A percentile compares a stretch with the other conserved stretches of the same genome.
phyloP scores from a whole-genome alignment of 2,888 invertebrate species.

The Agonum fuliginosum region DNA sequence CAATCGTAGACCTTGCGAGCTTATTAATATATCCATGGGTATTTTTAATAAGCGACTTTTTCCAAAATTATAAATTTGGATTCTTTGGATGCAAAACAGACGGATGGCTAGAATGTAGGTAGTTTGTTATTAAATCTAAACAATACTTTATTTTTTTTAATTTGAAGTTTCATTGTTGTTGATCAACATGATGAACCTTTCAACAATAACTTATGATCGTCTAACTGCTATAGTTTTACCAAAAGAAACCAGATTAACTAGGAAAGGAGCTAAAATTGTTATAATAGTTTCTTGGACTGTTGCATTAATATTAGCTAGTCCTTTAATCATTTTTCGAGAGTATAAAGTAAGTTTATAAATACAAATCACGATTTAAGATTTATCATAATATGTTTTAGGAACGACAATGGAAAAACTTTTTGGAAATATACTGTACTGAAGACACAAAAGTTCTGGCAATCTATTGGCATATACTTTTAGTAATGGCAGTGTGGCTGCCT shows the following conservation, averaged over 20 bases:
- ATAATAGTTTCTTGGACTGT: conserved; percentile 81
- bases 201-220: conserved; percentile 88
- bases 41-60: conserved; percentile 84
- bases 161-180: conserved; percentile 81
- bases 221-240: conserved; percentile 87
- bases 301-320: conserved; percentile 79
- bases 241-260: conserved; percentile 81
- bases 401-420: conserved; percentile 84
- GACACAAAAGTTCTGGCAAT: conserved; percentile 78
- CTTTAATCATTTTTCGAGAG: conserved; percentile 78
- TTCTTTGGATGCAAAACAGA: conserved; percentile 85
- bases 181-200: conserved; percentile 85
- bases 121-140: background rate
- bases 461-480: conserved; percentile 87
- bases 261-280: conserved; percentile 79
- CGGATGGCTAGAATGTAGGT: conserved; percentile 83
- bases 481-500: conserved; percentile 86
- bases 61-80: conserved; percentile 85
- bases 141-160: background rate
- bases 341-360: conserved; percentile 74
- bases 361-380: background rate
- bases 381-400: conserved; percentile 73
- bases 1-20: conserved; percentile 81
- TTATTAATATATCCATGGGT: conserved; percentile 84
- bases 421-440: conserved; percentile 86